A percentile compares a stretch with the other conserved stretches of the same genome.
Conservation (phyloP, 2,113 vertebrate species). For the Geococcyx californianus region DNA sequence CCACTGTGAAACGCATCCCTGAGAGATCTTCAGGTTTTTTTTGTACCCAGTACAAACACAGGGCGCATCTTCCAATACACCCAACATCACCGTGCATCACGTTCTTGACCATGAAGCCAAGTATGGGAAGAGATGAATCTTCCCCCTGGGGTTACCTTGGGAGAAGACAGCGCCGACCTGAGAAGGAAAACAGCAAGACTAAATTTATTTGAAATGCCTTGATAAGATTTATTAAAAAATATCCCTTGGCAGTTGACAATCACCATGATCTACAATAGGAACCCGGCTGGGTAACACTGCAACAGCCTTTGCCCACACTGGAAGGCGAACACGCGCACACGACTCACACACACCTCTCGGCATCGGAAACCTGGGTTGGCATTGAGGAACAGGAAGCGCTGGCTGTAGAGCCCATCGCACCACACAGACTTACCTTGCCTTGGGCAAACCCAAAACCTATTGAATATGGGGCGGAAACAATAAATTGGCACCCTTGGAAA, state of each 20-base stretch:
- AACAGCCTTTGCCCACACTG: background rate
- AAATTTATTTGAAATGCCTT: background rate
- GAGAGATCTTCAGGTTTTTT: background rate
- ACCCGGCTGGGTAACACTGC: background rate
- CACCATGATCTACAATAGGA: background rate
- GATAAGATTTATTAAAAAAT: conserved; percentile 42
- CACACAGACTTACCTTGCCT: background rate
- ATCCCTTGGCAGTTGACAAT: conserved; percentile 29
- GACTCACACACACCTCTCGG: background rate
- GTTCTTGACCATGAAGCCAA: background rate
- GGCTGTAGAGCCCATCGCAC: background rate
- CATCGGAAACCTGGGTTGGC: background rate
- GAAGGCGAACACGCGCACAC: background rate
- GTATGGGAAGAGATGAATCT: background rate
- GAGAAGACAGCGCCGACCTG: background rate
- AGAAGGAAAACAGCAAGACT: background rate
- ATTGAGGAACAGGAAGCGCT: fast-evolving
- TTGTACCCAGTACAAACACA: background rate
- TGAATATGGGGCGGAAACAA: background rate
- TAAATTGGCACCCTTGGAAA: fast-evolving
- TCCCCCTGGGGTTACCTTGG: background rate
- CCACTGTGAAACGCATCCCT: background rate
- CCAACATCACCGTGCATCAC: fast-evolving
- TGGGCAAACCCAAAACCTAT: background rate
- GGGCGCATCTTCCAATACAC: fast-evolving